A percentile compares a stretch with the other conserved stretches of the same genome.
Evolutionary conservation across 2,113 vertebrate species (phyloP).

Genomic region (Lates calcarifer): DNA sequence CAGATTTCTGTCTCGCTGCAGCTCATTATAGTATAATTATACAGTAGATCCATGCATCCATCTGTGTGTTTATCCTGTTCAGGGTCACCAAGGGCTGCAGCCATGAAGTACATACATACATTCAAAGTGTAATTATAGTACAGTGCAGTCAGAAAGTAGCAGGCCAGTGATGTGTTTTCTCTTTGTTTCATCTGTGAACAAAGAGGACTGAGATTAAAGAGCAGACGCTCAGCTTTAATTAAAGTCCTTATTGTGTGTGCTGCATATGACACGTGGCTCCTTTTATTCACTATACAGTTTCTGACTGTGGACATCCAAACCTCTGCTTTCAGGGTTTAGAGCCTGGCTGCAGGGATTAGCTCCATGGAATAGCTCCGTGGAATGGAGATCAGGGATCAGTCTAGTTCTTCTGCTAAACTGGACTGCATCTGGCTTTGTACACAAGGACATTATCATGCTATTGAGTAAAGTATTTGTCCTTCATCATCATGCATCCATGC

Average conservation of each 20-base stretch:
- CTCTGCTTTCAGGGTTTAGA: too few relatives aligned
- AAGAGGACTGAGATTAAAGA: slow-evolving; percentile 11
- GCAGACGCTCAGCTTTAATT: slow-evolving; percentile 12
- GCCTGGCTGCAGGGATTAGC: too few relatives aligned
- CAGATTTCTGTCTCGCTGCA: slow-evolving; percentile 41
- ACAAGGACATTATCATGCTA: background rate
- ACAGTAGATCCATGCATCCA: slow-evolving; percentile 17
- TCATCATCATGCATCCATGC: too few relatives aligned
- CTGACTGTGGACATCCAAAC: too few relatives aligned
- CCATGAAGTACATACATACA: slow-evolving; percentile 10
- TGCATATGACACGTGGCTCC: background rate
- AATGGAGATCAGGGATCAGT: too few relatives aligned
- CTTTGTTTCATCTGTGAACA: slow-evolving; percentile 8
- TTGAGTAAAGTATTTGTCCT: background rate
- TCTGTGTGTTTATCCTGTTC: slow-evolving; percentile 26
- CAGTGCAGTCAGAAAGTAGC: background rate
- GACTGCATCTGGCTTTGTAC: too few relatives aligned
- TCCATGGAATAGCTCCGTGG: too few relatives aligned
- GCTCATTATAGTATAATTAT: slow-evolving; percentile 38
- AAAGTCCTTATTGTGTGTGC: too few relatives aligned
- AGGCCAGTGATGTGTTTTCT: background rate
- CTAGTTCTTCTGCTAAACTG: too few relatives aligned
- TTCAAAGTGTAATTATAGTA: background rate
- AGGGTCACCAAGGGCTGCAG: slow-evolving; percentile 17
- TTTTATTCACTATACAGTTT: too few relatives aligned